Percentiles rank a stretch among this genome's conserved stretches.
phyloP scores from a whole-genome alignment of 2,888 invertebrate genomes.

The Apodemia hepburni region DNA sequence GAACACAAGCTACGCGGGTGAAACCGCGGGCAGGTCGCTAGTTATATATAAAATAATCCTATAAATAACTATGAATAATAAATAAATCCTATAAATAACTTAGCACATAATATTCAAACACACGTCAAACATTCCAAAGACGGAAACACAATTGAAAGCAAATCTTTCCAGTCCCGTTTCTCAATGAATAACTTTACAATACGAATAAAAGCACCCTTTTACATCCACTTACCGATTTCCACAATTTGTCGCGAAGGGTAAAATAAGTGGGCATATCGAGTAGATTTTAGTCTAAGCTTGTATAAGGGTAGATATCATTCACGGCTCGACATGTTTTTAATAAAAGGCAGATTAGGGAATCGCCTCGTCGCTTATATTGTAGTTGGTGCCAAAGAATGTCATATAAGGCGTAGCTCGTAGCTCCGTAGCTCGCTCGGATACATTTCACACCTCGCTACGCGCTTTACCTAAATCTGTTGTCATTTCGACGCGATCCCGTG shows the following conservation, averaged over 20 bases:
- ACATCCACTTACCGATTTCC: conserved; percentile 21
- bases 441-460: conserved; percentile 76
- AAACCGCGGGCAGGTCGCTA: too few relatives aligned
- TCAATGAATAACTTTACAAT: conserved; percentile 33
- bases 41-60: too few relatives aligned
- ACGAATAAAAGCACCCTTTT: conserved; percentile 25
- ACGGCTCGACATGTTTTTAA: conserved; percentile 64
- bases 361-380: conserved; percentile 51
- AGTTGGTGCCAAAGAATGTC: conserved; percentile 70
- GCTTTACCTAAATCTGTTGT: conserved; percentile 78
- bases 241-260: conserved; percentile 27
- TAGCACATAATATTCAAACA: conserved; percentile 56
- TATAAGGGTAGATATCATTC: conserved; percentile 33
- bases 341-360: conserved; percentile 68
- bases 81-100: not conserved
- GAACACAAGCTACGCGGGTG: too few relatives aligned
- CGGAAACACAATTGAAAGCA: conserved; percentile 50
- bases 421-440: conserved; percentile 57
- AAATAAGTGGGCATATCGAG: conserved; percentile 30
- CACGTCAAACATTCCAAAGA: conserved; percentile 47
- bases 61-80: too few relatives aligned
- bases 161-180: conserved; percentile 41
- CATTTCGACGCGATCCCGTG: conserved; percentile 71
- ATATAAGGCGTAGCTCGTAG: conserved; percentile 53
- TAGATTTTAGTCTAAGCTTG: conserved; percentile 23